phyloP scores from a whole-genome alignment of 2,797 vertebrate species.

The Limnodromus scolopaceus region DNA sequence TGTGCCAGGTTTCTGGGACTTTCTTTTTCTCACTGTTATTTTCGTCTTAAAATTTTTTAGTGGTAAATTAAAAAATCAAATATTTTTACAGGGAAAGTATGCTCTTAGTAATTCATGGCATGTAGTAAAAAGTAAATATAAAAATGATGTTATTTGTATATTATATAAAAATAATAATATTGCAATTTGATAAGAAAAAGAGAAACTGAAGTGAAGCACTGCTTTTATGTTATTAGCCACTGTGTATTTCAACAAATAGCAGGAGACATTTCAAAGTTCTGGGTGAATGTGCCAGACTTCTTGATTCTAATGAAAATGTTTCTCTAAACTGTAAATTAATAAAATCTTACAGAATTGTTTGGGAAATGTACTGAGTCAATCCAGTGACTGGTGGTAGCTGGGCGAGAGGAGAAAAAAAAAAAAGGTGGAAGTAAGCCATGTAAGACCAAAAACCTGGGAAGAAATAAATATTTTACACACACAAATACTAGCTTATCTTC shows the following conservation, averaged over 20 bases:
- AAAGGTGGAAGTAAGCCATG: background rate
- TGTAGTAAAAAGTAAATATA: background rate
- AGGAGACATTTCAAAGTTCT: background rate
- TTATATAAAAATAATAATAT: background rate
- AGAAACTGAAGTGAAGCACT: background rate
- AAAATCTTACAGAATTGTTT: background rate
- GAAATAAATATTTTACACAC: background rate
- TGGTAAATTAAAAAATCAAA: background rate
- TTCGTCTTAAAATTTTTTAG: background rate
- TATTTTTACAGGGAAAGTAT: background rate
- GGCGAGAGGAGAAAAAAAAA: background rate
- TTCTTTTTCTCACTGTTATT: background rate
- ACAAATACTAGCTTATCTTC: background rate
- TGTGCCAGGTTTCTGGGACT: background rate
- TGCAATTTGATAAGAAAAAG: background rate
- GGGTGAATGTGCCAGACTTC: background rate
- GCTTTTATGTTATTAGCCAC: background rate
- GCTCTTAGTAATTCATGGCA: background rate
- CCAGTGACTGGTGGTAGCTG: background rate
- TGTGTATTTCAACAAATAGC: background rate
- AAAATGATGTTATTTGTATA: background rate
- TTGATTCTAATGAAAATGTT: background rate
- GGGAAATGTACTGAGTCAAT: background rate
- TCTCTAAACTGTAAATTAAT: background rate
- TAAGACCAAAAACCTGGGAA: background rate